These are phyloP conservation scores for Decapterus maruadsi DNA, from an alignment of 2,797 vertebrate genomes.

Conservation along the genomic window DNA sequence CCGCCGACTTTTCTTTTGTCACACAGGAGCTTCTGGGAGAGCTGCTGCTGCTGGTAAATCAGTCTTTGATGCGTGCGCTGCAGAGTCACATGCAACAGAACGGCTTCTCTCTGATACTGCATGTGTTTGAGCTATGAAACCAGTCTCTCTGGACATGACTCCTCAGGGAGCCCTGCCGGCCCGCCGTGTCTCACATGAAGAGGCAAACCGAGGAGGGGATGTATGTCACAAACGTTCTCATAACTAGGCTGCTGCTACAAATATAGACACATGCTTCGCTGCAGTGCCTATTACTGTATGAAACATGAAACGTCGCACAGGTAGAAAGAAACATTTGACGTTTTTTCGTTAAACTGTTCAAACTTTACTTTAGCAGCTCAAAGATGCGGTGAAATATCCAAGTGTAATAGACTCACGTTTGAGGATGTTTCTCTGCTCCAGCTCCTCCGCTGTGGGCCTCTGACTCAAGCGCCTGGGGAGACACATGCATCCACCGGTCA, in stretches of 20 bases:
- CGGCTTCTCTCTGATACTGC: slow-evolving; percentile 66
- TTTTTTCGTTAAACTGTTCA: background rate
- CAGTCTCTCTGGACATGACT: slow-evolving; percentile 62
- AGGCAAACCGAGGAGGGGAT: slow-evolving; percentile 24
- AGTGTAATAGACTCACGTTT: slow-evolving; percentile 91
- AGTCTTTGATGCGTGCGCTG: slow-evolving; percentile 67
- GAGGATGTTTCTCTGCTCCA: slow-evolving; percentile 98
- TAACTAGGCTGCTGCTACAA: slow-evolving; percentile 21
- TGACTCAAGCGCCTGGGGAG: slow-evolving; percentile 95
- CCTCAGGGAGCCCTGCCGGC: slow-evolving; percentile 55
- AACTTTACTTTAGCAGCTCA: background rate
- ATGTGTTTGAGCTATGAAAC: slow-evolving; percentile 61
- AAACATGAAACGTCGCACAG: background rate
- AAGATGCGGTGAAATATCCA: background rate
- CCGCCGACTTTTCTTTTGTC: slow-evolving; percentile 43
- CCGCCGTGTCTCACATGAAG: slow-evolving; percentile 48
- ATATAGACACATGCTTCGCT: background rate
- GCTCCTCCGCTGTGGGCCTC: slow-evolving; percentile 96
- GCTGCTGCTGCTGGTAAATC: slow-evolving; percentile 61
- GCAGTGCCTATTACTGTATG: background rate
- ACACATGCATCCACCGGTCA: slow-evolving; percentile 63
- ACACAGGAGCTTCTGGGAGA: slow-evolving; percentile 56
- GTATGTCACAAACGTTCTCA: slow-evolving; percentile 44
- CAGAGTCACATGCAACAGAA: slow-evolving; percentile 60
- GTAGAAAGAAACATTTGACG: background rate